Evolutionary conservation across 30 jellyfish, hydroid and myxozoan species (phyloP), one percentile per base, ranked within the genome.

Genomic region (Sanderia malayensis): DNA sequence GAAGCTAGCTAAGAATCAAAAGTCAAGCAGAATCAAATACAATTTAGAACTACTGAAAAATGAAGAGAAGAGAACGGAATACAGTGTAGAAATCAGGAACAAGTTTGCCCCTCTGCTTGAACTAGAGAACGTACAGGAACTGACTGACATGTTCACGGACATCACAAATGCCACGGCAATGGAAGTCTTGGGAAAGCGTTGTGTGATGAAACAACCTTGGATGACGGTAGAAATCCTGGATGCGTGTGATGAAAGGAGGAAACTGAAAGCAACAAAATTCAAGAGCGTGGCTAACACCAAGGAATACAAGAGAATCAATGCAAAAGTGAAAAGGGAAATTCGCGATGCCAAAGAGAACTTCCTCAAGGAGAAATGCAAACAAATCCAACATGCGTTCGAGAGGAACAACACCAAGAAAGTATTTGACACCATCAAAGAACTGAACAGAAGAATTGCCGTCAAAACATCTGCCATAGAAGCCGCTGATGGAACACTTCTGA

Each of bases 151-250:
- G 73, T 61, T 61, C 73, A 6, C 53, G n/a, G 46, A 61, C 44
- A 61, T 13, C 46, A 10, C 20, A 26, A 61, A 61, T 13, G 73
- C 24, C 17, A 63, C 75, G 33, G 58, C 58, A 7, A 63, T n/a
- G 52, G 59, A 9, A 31, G 75, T 63, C n/a, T 31, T 63, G 52
- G 67, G 67, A 9, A 68, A 68, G 18, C 47, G 69, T 13, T 13
- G 47, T 8, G 26, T 10, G 20, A 37, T 25, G 2, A 68, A 68
- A 27, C 18, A 37, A 37, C 80, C 80, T 6, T 68, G 80, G 80
- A 44, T 68, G 31, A 41, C 80, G 17, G 28, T 33, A 28, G 80
- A 68, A 11, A 44, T 68, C 28, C 23, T 68, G 27, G 71, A 17
- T 4, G 21, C 28, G 2, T 37, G 65, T 31, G 71, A 37, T 25